These are phyloP conservation scores for Diachrysia chrysitis DNA, from an alignment of 2,888 invertebrate genomes.

Conservation along the genomic window DNA sequence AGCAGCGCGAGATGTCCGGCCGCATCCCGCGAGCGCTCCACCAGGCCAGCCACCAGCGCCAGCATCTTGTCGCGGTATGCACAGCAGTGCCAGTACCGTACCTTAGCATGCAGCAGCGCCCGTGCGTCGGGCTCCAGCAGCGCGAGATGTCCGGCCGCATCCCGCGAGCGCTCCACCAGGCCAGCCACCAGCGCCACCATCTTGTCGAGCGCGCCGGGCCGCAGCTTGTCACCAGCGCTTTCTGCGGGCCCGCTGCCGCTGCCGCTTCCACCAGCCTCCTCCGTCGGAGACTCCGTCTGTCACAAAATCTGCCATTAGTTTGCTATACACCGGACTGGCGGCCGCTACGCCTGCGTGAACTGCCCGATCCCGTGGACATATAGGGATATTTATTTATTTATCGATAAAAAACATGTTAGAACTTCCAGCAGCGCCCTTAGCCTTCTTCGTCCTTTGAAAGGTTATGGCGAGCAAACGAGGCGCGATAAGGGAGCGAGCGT, in stretches of 20 bases:
- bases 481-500: too few relatives aligned
- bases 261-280: conserved; percentile 74
- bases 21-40: conserved; percentile 74
- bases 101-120: conserved; percentile 96
- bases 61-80: conserved; percentile 95
- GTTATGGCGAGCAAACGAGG: too few relatives aligned
- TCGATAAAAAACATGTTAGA: too few relatives aligned
- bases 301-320: not conserved
- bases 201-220: conserved; percentile 97
- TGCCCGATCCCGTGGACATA: not conserved
- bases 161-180: conserved; percentile 96
- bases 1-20: conserved; percentile 93
- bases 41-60: conserved; percentile 90
- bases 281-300: conserved; percentile 78
- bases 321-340: not conserved
- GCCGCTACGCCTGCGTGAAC: not conserved
- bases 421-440: too few relatives aligned
- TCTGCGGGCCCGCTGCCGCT: conserved; percentile 71
- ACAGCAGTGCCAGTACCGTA: conserved; percentile 59
- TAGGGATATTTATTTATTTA: too few relatives aligned
- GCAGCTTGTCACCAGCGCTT: conserved; percentile 91
- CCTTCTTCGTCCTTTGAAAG: too few relatives aligned
- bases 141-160: conserved; percentile 92
- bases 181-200: conserved; percentile 97
- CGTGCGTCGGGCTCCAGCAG: conserved; percentile 94